These are phyloP conservation scores for Bufo gargarizans DNA, from an alignment of 2,113 vertebrate species.

Conservation along the genomic window DNA sequence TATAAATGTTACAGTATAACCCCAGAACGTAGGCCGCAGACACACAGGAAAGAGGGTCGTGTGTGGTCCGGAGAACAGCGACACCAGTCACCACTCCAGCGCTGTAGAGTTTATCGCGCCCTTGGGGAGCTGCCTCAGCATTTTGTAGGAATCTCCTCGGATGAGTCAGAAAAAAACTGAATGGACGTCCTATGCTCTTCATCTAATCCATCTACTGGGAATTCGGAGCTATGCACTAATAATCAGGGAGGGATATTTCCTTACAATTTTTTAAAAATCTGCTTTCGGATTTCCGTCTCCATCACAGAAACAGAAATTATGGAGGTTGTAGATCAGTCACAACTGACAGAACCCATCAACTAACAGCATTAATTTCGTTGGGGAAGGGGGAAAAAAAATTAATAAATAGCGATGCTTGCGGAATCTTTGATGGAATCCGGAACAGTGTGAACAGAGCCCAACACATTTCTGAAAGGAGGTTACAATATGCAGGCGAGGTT, in stretches of 20 bases:
- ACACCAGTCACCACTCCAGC: neutral
- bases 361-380: too few species aligned
- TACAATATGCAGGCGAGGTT: too few species aligned
- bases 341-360: too few species aligned
- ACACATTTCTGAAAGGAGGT: too few species aligned
- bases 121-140: neutral
- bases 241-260: neutral
- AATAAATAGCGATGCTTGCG: too few species aligned
- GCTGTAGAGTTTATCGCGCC: neutral
- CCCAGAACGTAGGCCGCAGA: neutral
- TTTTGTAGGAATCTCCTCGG: neutral
- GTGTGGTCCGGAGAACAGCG: neutral
- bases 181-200: neutral
- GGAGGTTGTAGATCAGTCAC: too few species aligned
- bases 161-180: constrained; percentile 3
- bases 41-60: neutral
- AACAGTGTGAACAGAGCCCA: too few species aligned
- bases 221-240: neutral
- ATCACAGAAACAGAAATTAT: too few species aligned
- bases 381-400: too few species aligned
- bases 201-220: neutral
- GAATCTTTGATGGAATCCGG: too few species aligned
- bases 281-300: too few species aligned
- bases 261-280: too few species aligned
- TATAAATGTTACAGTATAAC: neutral